Evolutionary conservation across 2,113 vertebrate species (phyloP).

Genomic region (Tragelaphus scriptus): DNA sequence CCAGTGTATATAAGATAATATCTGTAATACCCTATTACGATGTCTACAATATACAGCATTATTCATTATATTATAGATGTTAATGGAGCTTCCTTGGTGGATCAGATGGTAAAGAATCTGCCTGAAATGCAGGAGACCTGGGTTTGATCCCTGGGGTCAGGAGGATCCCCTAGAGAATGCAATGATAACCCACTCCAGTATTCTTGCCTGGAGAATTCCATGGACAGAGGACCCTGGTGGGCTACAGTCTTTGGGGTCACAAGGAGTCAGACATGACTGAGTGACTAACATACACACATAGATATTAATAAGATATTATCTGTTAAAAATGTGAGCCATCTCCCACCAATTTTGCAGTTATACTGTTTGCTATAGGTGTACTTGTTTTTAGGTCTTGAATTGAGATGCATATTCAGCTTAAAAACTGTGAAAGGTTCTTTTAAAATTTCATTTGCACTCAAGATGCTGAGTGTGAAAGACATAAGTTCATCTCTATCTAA

Average conservation of each 20-base stretch:
- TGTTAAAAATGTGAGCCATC: not conserved
- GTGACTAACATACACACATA: not conserved
- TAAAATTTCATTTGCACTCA: constrained; percentile 40
- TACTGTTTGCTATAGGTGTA: not conserved
- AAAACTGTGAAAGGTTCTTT: constrained; percentile 31
- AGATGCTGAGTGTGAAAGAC: constrained; percentile 40
- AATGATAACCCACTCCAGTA: not conserved
- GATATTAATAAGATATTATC: not conserved
- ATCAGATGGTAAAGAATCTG: not conserved
- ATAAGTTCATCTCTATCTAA: constrained; percentile 36
- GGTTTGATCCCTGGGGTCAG: not conserved
- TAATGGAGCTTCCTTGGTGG: not conserved
- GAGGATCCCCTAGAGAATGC: not conserved
- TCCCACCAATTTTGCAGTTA: not conserved
- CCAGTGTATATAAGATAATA: not conserved
- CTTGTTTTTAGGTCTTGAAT: constrained; percentile 13
- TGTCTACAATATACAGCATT: not conserved
- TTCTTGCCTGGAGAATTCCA: not conserved
- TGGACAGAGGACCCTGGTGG: not conserved
- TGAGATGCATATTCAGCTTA: not conserved
- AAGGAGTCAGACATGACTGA: not conserved
- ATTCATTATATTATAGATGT: not conserved
- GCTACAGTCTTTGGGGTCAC: not conserved
- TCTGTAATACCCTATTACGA: not conserved
- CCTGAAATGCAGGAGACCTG: not conserved